Evolutionary conservation across 2,888 invertebrate species (phyloP), one percentile per base, ranked within the genome.

Genomic region (Agelastica alni): DNA sequence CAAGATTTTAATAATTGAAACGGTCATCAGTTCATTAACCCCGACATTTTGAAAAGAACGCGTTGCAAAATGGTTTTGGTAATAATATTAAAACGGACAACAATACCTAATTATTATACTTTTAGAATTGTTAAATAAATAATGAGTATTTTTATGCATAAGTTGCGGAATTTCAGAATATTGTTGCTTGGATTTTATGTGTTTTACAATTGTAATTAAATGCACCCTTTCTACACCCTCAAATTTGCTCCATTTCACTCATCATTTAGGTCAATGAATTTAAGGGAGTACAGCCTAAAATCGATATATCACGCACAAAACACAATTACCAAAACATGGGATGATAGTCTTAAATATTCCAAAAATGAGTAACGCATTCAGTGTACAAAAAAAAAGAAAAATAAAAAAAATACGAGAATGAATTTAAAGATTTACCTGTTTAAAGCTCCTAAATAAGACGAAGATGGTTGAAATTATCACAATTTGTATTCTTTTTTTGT

Each of bases 181-280:
- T 34, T 34, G 3, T 22, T 22, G 7, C 4, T 22, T 4, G 22
- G 22, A 7, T 22, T 5, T 9, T 36, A 36, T 3, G 13, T 36
- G 4, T 36, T 12, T 36, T 16, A 43, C 10, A 16, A 22, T 45
- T 28, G 9, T 30, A 51, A 26, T 17, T 52, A 39, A 46, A 45
- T 30, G 26, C 45, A 52, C 45, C 41, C 22, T 45, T 22, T 10
- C 31, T 12, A 30, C 30, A 7, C 28, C 49, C 31, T 22, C 22
- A 32, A 30, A 16, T 31, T 41, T 13, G 14, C 18, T 20, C 46
- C 20, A 28, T 32, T 32, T 45, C 26, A 36, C 44, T 42, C 46
- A 36, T 41, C 52, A 57, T 53, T 44, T 57, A 53, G 51, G 57
- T 55, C 57, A 57, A 44, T 43, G 39, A 51, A 46, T 45, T 51